Base-by-base conservation (phyloP, 2,888 invertebrate species). In the Zelleria hepariella region DNA sequence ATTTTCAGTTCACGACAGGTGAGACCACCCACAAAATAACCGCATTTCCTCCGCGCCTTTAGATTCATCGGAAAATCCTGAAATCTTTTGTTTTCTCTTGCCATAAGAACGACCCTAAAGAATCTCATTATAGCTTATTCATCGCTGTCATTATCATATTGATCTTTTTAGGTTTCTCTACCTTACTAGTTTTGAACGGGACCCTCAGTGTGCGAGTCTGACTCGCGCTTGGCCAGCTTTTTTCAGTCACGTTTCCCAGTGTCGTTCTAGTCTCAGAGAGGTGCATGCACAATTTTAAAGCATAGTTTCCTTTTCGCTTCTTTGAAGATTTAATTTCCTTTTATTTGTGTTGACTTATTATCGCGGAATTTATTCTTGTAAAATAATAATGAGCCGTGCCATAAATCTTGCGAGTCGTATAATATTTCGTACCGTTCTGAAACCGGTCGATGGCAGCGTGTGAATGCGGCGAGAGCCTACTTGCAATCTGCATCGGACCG, bases 401-500 rank as follows among this genome's bases (percentile, higher is more conserved):
- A 53, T 53, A 53, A 53, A 53, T 53, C 25, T 42, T 24, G 53
- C n/a, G 53, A n/a, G 53, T 53, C 10, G 10, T 53, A n/a, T n/a
- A n/a, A n/a, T n/a, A 21, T 20, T 51, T 51, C 51, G 51, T 20
- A 18, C 26, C 15, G 49, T 51, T 20, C n/a, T 32, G 54, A 32
- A 54, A 42, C 23, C 52, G 53, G 23, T 58, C 26, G 27, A 20
- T 24, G 20, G 7, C 25, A 58, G 49, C 52, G 58, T 49, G 48
- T 20, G 58, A 55, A 57, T 56, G 47, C 57, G 68, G 75, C 71
- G 75, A 75, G 74, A 73, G 73, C 18, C 15, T 47, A 75, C 65
- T 67, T 70, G 74, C 74, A 71, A 71, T 76, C 73, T 74, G 74
- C 77, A 75, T 65, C 25, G 70, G 66, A 69, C 65, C 75, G 78